Percentiles rank a stretch among this genome's conserved stretches.
Evolutionary conservation across 1,140 invertebrate species (phyloP).

Genomic region (Argopecten irradians): DNA sequence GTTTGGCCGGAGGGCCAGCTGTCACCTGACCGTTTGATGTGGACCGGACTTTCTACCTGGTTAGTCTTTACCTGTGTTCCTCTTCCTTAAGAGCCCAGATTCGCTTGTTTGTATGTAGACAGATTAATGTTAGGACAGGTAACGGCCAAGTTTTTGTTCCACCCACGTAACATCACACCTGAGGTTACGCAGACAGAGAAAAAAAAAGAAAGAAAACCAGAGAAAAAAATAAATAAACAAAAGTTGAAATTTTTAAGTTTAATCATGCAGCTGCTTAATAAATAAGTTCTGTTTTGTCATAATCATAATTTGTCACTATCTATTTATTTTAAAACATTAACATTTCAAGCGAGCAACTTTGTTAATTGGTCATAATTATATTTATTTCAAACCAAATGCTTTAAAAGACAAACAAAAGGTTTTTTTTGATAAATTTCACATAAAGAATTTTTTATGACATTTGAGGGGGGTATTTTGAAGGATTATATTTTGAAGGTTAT

Average conservation of each 20-base stretch:
- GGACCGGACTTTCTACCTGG: not conserved
- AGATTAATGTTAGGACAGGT: not conserved
- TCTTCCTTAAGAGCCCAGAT: not conserved
- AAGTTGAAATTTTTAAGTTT: not conserved
- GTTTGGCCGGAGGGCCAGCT: not conserved
- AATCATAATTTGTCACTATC: not conserved
- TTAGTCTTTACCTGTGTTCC: not conserved
- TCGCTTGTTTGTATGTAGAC: not conserved
- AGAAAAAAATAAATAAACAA: not conserved
- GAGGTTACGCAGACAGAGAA: not conserved
- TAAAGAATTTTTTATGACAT: not conserved
- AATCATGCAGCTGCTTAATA: not conserved
- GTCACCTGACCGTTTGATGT: constrained; percentile 14
- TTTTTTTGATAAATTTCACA: not conserved
- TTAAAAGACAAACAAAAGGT: not conserved
- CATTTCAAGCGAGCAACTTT: no score
- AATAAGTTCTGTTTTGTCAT: not conserved
- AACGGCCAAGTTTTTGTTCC: not conserved
- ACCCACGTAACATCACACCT: constrained; percentile 13
- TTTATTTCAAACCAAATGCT: not conserved
- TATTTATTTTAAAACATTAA: not conserved
- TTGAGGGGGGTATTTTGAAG: not conserved
- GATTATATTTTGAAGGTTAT: not conserved
- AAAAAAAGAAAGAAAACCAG: no score
- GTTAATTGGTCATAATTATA: no score